Evolutionary conservation across 2,113 vertebrate genomes (phyloP), one percentile per base, ranked within the genome.

Genomic region (Zosterops lateralis): DNA sequence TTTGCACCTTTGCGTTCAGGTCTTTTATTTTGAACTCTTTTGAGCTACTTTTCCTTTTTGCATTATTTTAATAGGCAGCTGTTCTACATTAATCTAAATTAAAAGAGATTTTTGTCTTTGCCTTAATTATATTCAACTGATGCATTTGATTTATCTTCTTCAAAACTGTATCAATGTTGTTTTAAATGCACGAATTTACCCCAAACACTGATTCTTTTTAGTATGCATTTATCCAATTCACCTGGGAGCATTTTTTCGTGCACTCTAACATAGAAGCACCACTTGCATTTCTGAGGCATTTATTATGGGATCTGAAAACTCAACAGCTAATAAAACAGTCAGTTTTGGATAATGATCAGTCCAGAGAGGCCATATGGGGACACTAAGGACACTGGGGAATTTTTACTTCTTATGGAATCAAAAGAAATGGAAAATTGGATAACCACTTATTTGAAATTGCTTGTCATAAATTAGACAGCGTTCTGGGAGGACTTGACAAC

Each of bases 271-370:
- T 29, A 73, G 71, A 87, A 76, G 8, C 1, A 2, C 32, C 3
- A 10, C 40, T 92, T 82, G 51, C 36, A 60, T 89, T 95, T 92
- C 89, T 94, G 47, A 88, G n/a, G 31, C 40, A 86, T 26, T 92
- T 91, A 74, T 53, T 89, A 73, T 40, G 34, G 64, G 67, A 85
- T 95, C 64, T 67, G 67, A 92, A 95, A 73, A 77, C 67, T 93
- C 91, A 92, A 56, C 84, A 97, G 94, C 93, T 95, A 95, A 96
- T 96, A 95, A 96, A 96, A 92, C 57, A 95, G 95, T 65, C 89
- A 82, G 44, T 83, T 95, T 87, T 95, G 96, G 89, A 91, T 77
- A 80, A 73, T 29, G 87, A 95, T 93, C 94, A 91, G 34, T 87
- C 87, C 82, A 76, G 70, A 92, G 58, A 97, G 97, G 96, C 95